These are phyloP conservation scores for Teleogryllus occipitalis DNA, from an alignment of 1,140 invertebrate species.

Conservation along the genomic window DNA sequence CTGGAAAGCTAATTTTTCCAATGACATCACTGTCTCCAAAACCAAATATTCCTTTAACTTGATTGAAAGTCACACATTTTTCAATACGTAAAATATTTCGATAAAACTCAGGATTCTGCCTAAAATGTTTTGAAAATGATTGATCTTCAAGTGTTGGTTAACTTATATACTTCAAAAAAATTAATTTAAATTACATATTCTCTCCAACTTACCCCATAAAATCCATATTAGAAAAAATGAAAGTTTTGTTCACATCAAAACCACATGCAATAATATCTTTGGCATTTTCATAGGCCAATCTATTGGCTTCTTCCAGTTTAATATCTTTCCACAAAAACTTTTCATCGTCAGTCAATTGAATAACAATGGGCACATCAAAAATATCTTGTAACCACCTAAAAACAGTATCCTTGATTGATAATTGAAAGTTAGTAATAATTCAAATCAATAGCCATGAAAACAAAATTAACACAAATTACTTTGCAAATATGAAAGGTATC, in stretches of 20 bases:
- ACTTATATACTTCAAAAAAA: neutral
- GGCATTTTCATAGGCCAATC: conserved; percentile 81
- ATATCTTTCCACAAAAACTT: conserved; percentile 97
- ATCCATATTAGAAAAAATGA: conserved; percentile 92
- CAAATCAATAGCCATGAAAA: neutral
- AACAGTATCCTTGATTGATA: conserved; percentile 21
- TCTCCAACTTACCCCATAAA: conserved; percentile 74
- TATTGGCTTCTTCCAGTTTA: conserved; percentile 78
- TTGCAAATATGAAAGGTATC: conserved; percentile 77
- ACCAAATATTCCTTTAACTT: conserved; percentile 94
- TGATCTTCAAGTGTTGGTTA: neutral
- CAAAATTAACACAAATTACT: neutral
- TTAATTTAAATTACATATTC: neutral
- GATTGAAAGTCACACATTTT: conserved; percentile 92
- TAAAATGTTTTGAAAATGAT: conserved; percentile 36
- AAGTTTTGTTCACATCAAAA: conserved; percentile 94
- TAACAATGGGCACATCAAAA: conserved; percentile 93
- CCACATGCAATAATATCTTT: conserved; percentile 98
- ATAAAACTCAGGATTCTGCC: conserved; percentile 81
- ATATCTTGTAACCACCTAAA: conserved; percentile 94
- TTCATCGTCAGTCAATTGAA: conserved; percentile 98
- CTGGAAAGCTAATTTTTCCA: conserved; percentile 95
- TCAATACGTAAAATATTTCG: conserved; percentile 86
- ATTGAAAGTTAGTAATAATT: neutral
- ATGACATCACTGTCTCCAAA: conserved; percentile 93